A percentile compares a stretch with the other conserved stretches of the same genome.
Conservation (phyloP, 2,888 invertebrate species). For the Drosophila paramelanica region DNA sequence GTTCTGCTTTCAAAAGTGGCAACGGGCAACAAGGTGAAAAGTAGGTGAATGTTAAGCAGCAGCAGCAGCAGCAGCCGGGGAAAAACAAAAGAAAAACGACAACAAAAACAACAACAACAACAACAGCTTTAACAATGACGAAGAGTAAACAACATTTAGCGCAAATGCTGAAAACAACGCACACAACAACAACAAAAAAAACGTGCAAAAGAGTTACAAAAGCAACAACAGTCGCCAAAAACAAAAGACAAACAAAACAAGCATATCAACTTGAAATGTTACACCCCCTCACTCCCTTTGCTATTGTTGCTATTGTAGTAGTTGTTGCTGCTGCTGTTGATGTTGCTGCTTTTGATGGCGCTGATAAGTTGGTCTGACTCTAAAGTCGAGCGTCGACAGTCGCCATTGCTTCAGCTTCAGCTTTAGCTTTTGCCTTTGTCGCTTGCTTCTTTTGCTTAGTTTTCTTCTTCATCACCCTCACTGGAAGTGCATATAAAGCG, state of each 20-base stretch:
- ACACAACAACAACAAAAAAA: conserved; percentile 23
- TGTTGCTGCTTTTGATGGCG: conserved; percentile 45
- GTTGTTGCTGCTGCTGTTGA: conserved; percentile 13
- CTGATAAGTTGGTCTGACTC: conserved; percentile 55
- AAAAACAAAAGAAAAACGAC: conserved; percentile 66
- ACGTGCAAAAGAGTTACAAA: conserved; percentile 71
- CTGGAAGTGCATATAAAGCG: conserved; percentile 73
- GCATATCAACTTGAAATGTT: conserved; percentile 72
- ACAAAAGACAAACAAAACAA: conserved; percentile 73
- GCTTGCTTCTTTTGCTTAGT: conserved; percentile 10
- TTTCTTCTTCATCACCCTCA: conserved; percentile 30
- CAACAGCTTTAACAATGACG: conserved; percentile 65
- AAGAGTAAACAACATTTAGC: conserved; percentile 79
- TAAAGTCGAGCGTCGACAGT: conserved; percentile 11
- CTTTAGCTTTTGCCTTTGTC: conserved; percentile 24
- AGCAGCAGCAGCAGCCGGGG: conserved; percentile 7
- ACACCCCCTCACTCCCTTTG: conserved; percentile 1
- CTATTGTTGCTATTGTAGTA: neutral
- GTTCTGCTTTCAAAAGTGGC: conserved; percentile 60
- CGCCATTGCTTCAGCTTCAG: conserved; percentile 12
- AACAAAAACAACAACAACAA: conserved; percentile 66
- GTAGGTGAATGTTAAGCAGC: conserved; percentile 48
- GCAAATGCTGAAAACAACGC: conserved; percentile 49
- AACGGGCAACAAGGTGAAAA: conserved; percentile 53
- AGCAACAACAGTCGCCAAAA: conserved; percentile 43